phyloP scores from a whole-genome alignment of 2,113 vertebrate species.

The Morone chrysops region DNA sequence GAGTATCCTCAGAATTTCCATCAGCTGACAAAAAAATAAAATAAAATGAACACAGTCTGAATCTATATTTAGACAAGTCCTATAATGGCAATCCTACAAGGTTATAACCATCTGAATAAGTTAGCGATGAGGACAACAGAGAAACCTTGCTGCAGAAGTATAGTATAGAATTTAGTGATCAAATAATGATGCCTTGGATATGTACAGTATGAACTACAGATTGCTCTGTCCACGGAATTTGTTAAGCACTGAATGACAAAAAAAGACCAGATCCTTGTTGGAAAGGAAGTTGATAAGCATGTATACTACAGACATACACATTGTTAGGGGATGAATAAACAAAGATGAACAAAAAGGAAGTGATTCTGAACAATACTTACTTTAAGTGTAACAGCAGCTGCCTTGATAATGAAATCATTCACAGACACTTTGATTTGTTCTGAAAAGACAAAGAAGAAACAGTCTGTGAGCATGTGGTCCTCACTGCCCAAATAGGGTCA shows the following conservation, averaged over 20 bases:
- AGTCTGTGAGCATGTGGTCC: slow-evolving; percentile 6
- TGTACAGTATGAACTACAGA: neutral
- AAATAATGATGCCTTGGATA: neutral
- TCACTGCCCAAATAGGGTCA: neutral
- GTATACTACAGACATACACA: neutral
- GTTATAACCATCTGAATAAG: slow-evolving; percentile 5
- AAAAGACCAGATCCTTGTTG: neutral
- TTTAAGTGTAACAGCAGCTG: slow-evolving; percentile 92
- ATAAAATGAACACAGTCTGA: neutral
- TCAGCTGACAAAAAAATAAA: neutral
- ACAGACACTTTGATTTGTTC: slow-evolving; percentile 96
- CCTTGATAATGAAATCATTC: slow-evolving; percentile 98
- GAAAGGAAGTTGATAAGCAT: neutral
- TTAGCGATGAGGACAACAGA: neutral
- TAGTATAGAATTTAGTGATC: neutral
- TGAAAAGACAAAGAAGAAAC: slow-evolving; percentile 76
- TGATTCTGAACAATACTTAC: slow-evolving; percentile 84
- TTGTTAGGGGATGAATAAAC: neutral
- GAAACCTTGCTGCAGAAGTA: neutral
- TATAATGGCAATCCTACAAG: neutral
- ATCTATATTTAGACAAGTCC: slow-evolving; percentile 13
- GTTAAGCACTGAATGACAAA: neutral
- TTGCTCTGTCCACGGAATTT: neutral
- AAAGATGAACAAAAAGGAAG: neutral
- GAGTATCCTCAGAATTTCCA: neutral